Evolutionary conservation across 2,888 invertebrate species (phyloP), one percentile per base, ranked within the genome.

Genomic region (Branchipolynoe longqiensis): DNA sequence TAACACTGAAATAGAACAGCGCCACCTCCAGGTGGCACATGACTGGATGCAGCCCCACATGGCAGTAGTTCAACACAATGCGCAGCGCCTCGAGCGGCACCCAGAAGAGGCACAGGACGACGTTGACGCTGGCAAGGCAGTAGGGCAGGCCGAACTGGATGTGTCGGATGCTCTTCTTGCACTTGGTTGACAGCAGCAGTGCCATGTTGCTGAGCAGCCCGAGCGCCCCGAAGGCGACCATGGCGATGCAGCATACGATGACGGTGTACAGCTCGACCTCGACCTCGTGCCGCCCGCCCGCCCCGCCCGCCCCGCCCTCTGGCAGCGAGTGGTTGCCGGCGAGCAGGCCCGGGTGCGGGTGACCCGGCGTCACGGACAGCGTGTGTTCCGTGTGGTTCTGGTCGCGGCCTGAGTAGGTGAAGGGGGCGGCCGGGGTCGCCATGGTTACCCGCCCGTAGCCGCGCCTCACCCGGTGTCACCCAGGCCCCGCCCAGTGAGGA

Each of bases 81-180:
- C 85, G 82, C 12, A 78, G 40, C 12, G 56, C 59, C 40, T 85
- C 82, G 2, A 86, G 59, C 4, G 86, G 86, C 41, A 82, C 59
- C 86, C 86, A 86, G 14, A 73, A 58, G 8, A 83, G 28, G 56
- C 82, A 85, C 22, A 85, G 40, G n/a, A 85, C 18, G 2, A 85
- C 31, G 62, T 86, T 85, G 28, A 58, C 74, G 14, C 25, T 38
- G 73, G 62, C 59, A 31, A 86, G 62, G 48, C 69, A 38, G 73
- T 73, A 85, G 1, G 74, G 84, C 6, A 85, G 74, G 0, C 82
- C 86, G 40, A 64, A 86, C 8, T 86, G 69, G 8, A 86, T 64
- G 58, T 36, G 41, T 14, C 86, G 73, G 3, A 86, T 41, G 28
- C 82, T 85, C 33, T 59, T 56, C 85, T 86, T 86, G 41, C 73